Conservation (phyloP, 2,797 vertebrate genomes). For the Trachurus trachurus region DNA sequence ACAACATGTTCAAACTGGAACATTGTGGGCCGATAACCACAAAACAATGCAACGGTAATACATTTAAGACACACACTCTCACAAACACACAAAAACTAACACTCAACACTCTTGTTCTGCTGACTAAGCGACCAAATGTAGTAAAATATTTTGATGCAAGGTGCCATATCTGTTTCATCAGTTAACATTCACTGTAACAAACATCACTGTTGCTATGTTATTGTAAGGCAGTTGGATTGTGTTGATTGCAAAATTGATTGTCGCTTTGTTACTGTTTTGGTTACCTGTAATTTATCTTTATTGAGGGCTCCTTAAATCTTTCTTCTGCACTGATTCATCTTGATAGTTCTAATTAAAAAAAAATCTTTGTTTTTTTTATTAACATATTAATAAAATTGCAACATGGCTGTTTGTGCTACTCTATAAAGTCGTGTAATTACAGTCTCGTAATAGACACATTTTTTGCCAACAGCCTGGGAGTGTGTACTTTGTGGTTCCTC, state of each 20-base stretch:
- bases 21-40: constrained; percentile 15
- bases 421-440: constrained; percentile 34
- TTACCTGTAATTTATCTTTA: constrained; percentile 28
- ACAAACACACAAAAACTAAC: background rate
- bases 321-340: background rate
- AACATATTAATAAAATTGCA: constrained; percentile 20
- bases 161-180: background rate
- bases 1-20: constrained; percentile 49
- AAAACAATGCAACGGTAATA: constrained; percentile 20
- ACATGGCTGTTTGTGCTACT: constrained; percentile 1
- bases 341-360: constrained; percentile 2
- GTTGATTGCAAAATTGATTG: constrained; percentile 14
- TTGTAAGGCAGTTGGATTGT: background rate
- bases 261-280: constrained; percentile 4
- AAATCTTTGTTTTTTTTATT: constrained; percentile 4
- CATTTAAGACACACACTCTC: too few relatives aligned
- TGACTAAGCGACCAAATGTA: background rate
- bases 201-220: background rate
- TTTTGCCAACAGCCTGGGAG: constrained; percentile 19
- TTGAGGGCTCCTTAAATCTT: background rate
- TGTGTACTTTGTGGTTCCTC: constrained; percentile 30
- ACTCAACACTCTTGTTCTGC: constrained; percentile 4
- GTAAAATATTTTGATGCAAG: background rate
- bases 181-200: constrained; percentile 12
- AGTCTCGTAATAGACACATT: constrained; percentile 19